A percentile compares a stretch with the other conserved stretches of the same genome.
phyloP scores from a whole-genome alignment of 35 echinoderm and acorn worm genomes.

The Lytechinus pictus region DNA sequence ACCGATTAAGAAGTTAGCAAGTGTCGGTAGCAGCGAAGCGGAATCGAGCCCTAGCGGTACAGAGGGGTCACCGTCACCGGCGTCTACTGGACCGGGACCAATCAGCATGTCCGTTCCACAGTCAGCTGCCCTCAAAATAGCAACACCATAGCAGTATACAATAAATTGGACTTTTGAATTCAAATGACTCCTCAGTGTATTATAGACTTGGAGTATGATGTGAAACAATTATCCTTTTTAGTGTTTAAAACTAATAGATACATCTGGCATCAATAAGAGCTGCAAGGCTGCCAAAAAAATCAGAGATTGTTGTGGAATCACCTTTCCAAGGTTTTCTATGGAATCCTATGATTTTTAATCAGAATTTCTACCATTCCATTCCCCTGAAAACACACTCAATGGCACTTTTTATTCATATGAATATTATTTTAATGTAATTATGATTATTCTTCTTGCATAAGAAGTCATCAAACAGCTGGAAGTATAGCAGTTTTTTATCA shows the following conservation, averaged over 20 bases:
- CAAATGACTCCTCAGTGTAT: neutral
- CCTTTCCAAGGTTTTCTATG: too few species aligned
- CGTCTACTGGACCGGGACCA: neutral
- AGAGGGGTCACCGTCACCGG: constrained; percentile 28
- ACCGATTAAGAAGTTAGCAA: constrained; percentile 47
- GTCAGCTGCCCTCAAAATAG: neutral
- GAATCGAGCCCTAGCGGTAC: constrained; percentile 32
- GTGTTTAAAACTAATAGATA: neutral
- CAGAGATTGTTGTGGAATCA: too few species aligned
- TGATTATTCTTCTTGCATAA: neutral
- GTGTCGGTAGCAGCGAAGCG: constrained; percentile 32
- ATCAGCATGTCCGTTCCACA: neutral
- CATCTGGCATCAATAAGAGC: neutral
- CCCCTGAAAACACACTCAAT: too few species aligned
- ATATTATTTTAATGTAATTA: neutral
- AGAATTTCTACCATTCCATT: too few species aligned
- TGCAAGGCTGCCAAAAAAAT: too few species aligned
- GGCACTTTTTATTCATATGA: neutral
- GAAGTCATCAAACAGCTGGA: neutral
- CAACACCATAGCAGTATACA: neutral
- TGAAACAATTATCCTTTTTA: neutral
- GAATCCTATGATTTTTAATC: too few species aligned
- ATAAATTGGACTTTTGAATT: neutral
- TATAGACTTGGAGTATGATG: neutral
- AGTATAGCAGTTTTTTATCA: too few species aligned